These are phyloP conservation scores for Tragelaphus oryx DNA, from an alignment of 2,797 vertebrate genomes.

Conservation along the genomic window DNA sequence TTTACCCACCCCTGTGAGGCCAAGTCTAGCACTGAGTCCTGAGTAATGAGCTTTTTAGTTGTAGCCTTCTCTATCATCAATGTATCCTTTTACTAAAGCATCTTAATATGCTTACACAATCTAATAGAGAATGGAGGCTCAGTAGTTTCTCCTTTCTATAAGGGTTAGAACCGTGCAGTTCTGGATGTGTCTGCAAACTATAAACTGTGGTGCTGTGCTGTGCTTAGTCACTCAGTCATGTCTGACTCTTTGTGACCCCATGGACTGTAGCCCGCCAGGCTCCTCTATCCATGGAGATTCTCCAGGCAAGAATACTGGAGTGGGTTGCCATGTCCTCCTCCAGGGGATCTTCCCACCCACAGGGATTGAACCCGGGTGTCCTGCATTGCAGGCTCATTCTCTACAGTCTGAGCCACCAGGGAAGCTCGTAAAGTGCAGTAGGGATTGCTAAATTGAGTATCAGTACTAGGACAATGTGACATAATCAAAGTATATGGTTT, in stretches of 20 bases:
- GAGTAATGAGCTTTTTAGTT: neutral
- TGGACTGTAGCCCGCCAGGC: rapidly evolving
- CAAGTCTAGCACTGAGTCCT: neutral
- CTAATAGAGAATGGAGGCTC: neutral
- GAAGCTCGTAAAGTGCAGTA: neutral
- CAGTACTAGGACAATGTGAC: neutral
- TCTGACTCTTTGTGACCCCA: neutral
- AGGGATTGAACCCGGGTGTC: neutral
- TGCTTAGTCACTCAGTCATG: rapidly evolving
- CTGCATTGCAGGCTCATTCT: neutral
- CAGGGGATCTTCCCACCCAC: neutral
- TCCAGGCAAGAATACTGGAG: neutral
- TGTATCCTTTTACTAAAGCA: neutral
- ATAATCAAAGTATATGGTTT: neutral
- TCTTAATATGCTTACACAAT: neutral
- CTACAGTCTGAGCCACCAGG: neutral
- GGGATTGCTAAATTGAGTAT: neutral
- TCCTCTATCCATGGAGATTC: neutral
- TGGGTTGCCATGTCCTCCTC: neutral
- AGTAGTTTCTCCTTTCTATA: neutral
- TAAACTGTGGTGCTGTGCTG: neutral
- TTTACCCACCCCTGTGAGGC: neutral
- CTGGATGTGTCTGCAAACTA: neutral
- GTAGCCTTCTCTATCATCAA: rapidly evolving
- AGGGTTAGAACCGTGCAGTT: neutral